Conservation (phyloP, 2,113 vertebrate genomes). For the Pipra filicauda region DNA sequence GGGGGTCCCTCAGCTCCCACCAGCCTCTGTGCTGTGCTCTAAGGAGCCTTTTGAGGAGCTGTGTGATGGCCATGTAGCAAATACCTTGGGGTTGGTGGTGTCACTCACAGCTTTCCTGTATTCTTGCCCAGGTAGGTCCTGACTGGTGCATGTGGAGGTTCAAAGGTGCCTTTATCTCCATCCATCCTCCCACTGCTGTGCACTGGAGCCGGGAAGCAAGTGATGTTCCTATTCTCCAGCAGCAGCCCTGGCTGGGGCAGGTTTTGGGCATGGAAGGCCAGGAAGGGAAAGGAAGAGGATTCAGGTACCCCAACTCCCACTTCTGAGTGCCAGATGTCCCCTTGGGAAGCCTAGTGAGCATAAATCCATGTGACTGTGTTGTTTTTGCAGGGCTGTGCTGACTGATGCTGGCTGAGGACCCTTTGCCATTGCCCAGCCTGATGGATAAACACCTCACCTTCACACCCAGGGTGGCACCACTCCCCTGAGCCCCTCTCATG, state of each 20-base stretch:
- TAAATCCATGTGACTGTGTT: accelerated
- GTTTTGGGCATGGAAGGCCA: background rate
- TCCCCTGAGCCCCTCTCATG: background rate
- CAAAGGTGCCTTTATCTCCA: background rate
- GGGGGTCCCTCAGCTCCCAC: background rate
- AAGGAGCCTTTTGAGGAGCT: background rate
- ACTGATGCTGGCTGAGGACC: background rate
- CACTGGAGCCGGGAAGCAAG: background rate
- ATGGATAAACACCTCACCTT: background rate
- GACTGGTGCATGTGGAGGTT: background rate
- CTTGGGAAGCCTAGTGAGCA: background rate
- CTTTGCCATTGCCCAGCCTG: background rate
- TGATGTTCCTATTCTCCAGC: background rate
- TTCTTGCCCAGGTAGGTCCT: background rate
- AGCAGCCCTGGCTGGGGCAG: background rate
- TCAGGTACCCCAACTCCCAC: accelerated
- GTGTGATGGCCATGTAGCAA: background rate
- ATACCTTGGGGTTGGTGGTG: background rate
- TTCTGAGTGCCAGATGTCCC: background rate
- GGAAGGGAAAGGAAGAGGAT: background rate
- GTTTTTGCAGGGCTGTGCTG: background rate
- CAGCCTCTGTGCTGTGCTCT: background rate
- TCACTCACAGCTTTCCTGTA: background rate
- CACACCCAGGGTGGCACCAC: background rate
- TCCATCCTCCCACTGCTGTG: background rate